Evolutionary conservation across 2,888 invertebrate species (phyloP), one percentile per base, ranked within the genome.

Genomic region (Amphimallon solstitiale): DNA sequence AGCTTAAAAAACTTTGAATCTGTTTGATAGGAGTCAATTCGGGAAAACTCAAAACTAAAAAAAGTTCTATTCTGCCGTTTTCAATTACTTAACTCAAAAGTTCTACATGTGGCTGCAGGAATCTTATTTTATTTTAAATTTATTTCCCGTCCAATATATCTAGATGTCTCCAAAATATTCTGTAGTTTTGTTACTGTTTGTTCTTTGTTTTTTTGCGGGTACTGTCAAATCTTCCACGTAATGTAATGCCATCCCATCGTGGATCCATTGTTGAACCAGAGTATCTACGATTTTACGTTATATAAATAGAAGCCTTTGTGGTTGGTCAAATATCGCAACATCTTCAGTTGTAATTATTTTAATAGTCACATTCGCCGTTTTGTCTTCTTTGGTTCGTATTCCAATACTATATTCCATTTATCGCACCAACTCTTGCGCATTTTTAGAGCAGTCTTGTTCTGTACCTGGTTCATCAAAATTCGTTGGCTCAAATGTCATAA

Each of bases 151-250:
- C n/a, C n/a, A n/a, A n/a, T n/a, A n/a, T n/a, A n/a, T n/a, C n/a
- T n/a, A n/a, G n/a, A n/a, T n/a, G n/a, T n/a, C n/a, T n/a, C n/a
- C n/a, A n/a, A n/a, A n/a, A n/a, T n/a, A n/a, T n/a, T n/a, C n/a
- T n/a, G n/a, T n/a, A n/a, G n/a, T n/a, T n/a, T n/a, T n/a, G n/a
- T n/a, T n/a, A n/a, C n/a, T n/a, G n/a, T n/a, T n/a, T n/a, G n/a
- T n/a, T n/a, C n/a, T n/a, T n/a, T n/a, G n/a, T 1, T 65, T 48
- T 2, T 49, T 45, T 9, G 37, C 66, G 34, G 48, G 60, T 14
- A 61, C 49, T n/a, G n/a, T n/a, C n/a, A n/a, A n/a, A 43, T 65
- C 63, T 14, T 65, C 68, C 10, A 64, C 64, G 1, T 6, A 19
- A n/a, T 64, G 23, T n/a, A 40, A 51, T 56, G 60, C 49, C 7